Conservation (phyloP, 1,140 invertebrate genomes). For the Riptortus pedestris region DNA sequence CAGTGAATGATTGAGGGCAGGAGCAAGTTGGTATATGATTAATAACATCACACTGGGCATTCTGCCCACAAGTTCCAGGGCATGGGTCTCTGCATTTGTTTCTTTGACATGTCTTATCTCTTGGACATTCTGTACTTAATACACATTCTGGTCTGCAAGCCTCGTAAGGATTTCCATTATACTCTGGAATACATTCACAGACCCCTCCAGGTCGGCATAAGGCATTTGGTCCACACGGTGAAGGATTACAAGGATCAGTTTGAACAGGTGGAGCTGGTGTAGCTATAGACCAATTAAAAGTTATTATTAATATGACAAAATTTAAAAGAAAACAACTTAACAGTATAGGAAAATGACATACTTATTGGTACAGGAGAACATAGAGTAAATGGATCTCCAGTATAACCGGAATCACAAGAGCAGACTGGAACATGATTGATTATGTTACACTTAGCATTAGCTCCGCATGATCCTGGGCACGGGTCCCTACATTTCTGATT, state of each 20-base stretch:
- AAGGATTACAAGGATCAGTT: slow-evolving; percentile 45
- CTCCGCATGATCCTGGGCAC: slow-evolving; percentile 38
- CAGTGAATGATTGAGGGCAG: slow-evolving; percentile 52
- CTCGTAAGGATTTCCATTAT: slow-evolving; percentile 52
- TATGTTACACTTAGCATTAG: slow-evolving; percentile 42
- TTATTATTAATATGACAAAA: slow-evolving; percentile 1
- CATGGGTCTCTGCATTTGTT: slow-evolving; percentile 64
- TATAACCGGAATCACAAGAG: slow-evolving; percentile 38
- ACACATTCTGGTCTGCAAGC: slow-evolving; percentile 61
- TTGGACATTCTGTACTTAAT: slow-evolving; percentile 53
- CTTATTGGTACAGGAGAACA: slow-evolving; percentile 40
- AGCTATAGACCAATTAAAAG: slow-evolving; percentile 22
- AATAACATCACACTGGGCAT: slow-evolving; percentile 55
- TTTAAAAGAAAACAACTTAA: background rate
- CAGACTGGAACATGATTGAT: slow-evolving; percentile 43
- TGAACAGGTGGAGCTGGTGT: slow-evolving; percentile 27
- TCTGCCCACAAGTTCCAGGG: slow-evolving; percentile 57
- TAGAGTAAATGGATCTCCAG: slow-evolving; percentile 44
- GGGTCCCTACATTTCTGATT: slow-evolving; percentile 38
- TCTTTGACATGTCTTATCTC: slow-evolving; percentile 52
- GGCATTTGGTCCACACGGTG: slow-evolving; percentile 60
- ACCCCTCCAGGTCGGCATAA: slow-evolving; percentile 41
- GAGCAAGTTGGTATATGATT: slow-evolving; percentile 61
- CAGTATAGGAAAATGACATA: slow-evolving; percentile 24
- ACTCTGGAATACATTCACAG: slow-evolving; percentile 56